Percentiles rank a stretch among this genome's conserved stretches.
phyloP scores from a whole-genome alignment of 2,888 invertebrate genomes.

The Platerodrilus igneus region DNA sequence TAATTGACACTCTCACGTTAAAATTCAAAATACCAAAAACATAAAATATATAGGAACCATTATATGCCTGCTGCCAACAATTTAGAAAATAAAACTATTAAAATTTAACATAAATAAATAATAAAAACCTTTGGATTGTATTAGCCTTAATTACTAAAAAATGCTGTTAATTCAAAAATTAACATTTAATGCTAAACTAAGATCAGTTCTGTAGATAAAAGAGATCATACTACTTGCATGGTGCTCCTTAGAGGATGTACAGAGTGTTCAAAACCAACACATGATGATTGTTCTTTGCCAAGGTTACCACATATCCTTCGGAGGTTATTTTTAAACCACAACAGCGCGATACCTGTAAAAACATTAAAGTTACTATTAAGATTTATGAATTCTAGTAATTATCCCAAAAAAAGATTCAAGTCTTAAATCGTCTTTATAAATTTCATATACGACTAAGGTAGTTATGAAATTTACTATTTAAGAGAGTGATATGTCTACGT shows the following conservation, averaged over 20 bases:
- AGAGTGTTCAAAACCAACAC: constrained; percentile 93
- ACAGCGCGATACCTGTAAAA: constrained; percentile 88
- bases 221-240: constrained; percentile 49
- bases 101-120: constrained; percentile 26
- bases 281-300: constrained; percentile 98
- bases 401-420: too few relatives aligned
- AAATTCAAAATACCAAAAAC: constrained; percentile 33
- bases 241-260: constrained; percentile 80
- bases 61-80: constrained; percentile 40
- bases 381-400: too few relatives aligned
- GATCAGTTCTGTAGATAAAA: constrained; percentile 47
- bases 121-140: constrained; percentile 27
- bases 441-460: too few relatives aligned
- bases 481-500: too few relatives aligned
- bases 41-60: constrained; percentile 33
- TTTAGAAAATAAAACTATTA: constrained; percentile 32
- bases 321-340: constrained; percentile 96
- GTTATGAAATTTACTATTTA: too few relatives aligned
- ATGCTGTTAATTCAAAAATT: constrained; percentile 15
- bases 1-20: constrained; percentile 39
- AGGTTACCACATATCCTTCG: constrained; percentile 91
- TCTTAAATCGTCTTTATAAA: too few relatives aligned
- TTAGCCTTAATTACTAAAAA: constrained; percentile 16
- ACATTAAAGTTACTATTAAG: too few relatives aligned
- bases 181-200: constrained; percentile 34